Conservation (phyloP, 2,888 invertebrate genomes). For the Frankliniella fusca region DNA sequence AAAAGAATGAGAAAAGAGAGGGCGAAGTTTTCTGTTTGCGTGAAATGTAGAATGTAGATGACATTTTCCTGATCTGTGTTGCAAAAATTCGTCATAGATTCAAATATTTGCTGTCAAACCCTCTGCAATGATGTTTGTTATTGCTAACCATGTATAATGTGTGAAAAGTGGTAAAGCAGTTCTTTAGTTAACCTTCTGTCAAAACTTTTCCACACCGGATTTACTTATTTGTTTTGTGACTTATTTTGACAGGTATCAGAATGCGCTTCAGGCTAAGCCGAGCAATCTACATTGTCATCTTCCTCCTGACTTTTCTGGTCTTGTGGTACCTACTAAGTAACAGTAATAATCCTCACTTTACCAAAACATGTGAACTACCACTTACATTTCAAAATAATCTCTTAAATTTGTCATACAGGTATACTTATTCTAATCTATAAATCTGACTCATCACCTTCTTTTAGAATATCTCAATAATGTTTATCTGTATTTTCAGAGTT, state of each 20-base stretch:
- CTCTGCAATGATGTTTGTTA: too few species aligned
- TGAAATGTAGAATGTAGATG: too few species aligned
- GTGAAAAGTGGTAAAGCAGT: too few species aligned
- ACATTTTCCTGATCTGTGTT: too few species aligned
- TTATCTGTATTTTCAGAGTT: conserved; percentile 42
- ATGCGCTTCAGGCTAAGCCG: conserved; percentile 2
- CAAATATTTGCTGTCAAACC: too few species aligned
- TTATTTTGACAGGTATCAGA: neutral
- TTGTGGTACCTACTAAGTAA: neutral
- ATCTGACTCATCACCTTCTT: neutral
- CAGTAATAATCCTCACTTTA: neutral
- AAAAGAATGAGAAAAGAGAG: too few species aligned
- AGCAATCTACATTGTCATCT: neutral
- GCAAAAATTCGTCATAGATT: too few species aligned
- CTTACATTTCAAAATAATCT: neutral
- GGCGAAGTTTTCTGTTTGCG: too few species aligned
- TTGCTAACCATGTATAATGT: too few species aligned
- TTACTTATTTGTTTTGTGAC: neutral
- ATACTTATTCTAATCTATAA: neutral
- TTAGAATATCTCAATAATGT: neutral
- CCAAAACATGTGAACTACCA: conserved; percentile 6
- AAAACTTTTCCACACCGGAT: neutral
- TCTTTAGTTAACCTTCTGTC: too few species aligned
- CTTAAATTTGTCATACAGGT: neutral
- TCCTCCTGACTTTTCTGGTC: neutral